Conservation (phyloP, 37 sponge, comb jelly and placozoan genomes). For the Oopsacas minuta region DNA sequence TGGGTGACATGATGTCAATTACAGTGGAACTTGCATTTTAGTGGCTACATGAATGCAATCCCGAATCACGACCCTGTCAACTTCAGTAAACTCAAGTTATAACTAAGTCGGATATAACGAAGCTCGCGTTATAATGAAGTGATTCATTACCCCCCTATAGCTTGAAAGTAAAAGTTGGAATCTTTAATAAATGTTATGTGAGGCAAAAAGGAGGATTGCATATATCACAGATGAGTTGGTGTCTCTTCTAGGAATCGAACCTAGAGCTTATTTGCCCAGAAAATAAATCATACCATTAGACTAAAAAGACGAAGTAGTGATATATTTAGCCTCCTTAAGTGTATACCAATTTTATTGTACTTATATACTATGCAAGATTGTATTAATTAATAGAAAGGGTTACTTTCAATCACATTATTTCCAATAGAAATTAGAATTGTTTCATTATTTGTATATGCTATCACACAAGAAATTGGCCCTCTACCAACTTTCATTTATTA, state of each 20-base stretch:
- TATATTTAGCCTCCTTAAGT: not conserved
- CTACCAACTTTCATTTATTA: too few species aligned
- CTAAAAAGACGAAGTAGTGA: constrained; percentile 12
- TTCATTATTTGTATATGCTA: too few species aligned
- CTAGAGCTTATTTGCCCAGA: not conserved
- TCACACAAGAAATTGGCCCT: too few species aligned
- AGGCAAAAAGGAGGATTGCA: not conserved
- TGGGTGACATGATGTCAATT: too few species aligned
- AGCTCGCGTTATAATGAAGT: too few species aligned
- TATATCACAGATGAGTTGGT: not conserved
- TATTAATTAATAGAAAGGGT: not conserved
- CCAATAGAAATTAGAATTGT: too few species aligned
- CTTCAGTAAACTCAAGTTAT: not conserved
- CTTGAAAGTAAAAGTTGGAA: too few species aligned
- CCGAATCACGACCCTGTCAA: too few species aligned
- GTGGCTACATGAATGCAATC: too few species aligned
- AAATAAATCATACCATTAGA: constrained; percentile 11
- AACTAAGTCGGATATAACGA: not conserved
- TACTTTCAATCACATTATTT: not conserved
- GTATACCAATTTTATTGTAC: not conserved
- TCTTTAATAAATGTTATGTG: not conserved
- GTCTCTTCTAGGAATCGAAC: not conserved
- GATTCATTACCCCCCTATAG: too few species aligned
- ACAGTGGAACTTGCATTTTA: too few species aligned
- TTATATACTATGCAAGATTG: not conserved